Conservation (phyloP, 2,888 invertebrate genomes). For the Sussaba pulchella region DNA sequence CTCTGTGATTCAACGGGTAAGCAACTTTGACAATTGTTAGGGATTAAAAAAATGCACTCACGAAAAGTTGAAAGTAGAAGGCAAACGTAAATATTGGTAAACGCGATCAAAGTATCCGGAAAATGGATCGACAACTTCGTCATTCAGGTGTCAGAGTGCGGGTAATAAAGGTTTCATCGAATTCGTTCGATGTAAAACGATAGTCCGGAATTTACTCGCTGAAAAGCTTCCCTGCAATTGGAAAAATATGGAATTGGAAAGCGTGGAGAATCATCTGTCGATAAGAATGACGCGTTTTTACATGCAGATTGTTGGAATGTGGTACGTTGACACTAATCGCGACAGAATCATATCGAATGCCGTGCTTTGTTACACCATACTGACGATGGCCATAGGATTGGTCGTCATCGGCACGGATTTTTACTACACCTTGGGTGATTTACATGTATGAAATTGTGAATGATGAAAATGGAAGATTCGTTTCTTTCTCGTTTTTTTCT, state of each 20-base stretch:
- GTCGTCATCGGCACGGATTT: conserved; percentile 67
- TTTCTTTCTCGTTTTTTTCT: not conserved
- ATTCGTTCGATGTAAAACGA: not conserved
- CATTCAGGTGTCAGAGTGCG: not conserved
- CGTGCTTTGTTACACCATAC: conserved; percentile 64
- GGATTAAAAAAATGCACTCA: conserved; percentile 27
- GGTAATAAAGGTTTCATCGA: not conserved
- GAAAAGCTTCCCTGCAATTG: not conserved
- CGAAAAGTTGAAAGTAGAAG: not conserved
- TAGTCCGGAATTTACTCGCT: not conserved
- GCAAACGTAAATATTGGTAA: not conserved
- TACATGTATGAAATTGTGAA: conserved; percentile 68
- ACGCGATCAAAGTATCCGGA: conserved; percentile 2
- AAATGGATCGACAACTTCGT: not conserved
- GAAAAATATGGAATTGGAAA: conserved; percentile 30
- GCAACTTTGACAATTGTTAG: not conserved
- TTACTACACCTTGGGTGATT: conserved; percentile 68
- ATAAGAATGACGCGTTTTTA: conserved; percentile 69
- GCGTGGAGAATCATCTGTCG: conserved; percentile 65
- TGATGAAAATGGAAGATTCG: too few relatives aligned
- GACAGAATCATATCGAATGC: conserved; percentile 68
- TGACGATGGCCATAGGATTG: conserved; percentile 64
- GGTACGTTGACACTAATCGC: conserved; percentile 65
- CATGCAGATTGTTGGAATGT: conserved; percentile 73
- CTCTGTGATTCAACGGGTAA: not conserved